Evolutionary conservation across 2,113 vertebrate species (phyloP), one percentile per base, ranked within the genome.

Genomic region (Rhinolophus ferrumequinum): DNA sequence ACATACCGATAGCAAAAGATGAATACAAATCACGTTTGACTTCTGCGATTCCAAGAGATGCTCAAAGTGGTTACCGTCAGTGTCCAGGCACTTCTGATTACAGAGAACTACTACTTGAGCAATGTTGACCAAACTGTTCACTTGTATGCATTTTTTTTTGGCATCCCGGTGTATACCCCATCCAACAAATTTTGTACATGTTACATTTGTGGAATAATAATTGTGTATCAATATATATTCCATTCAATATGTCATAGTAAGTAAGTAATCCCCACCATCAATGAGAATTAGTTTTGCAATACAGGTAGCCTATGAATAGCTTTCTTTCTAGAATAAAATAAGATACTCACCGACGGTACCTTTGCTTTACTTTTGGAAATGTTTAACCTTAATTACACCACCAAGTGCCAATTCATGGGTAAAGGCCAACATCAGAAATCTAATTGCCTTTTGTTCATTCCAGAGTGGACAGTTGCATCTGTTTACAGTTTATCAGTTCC

Each of bases 281-380:
- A 30, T 15, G 41, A 86, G 26, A 79, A 33, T 62, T 79, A 4
- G 10, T 64, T 80, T 72, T 86, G 88, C 56, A 12, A 70, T 85
- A 41, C 15, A 30, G 33, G 13, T 54, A 50, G 21, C 21, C 64
- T 54, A 21, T 44, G n/a, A 79, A 15, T 77, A 67, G 38, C 60
- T 77, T 86, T 95, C n/a, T 44, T 90, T 54, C 15, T 69, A 50
- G 26, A 95, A 79, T 90, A 47, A 86, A 77, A 47, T 52, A 56
- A 35, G 47, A 94, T 70, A 64, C 70, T 72, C 64, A 72, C 44
- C 28, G 8, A 86, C 69, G 72, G 47, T 50, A 50, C 47, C 47
- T 50, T 50, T 50, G 47, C 47, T 50, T 50, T 50, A 10, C 47
- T 72, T 86, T 64, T 95, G 52, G 44, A 85, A 41, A 44, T 52